Conservation (phyloP, 1,140 invertebrate genomes). For the Temnothorax longispinosus region DNA sequence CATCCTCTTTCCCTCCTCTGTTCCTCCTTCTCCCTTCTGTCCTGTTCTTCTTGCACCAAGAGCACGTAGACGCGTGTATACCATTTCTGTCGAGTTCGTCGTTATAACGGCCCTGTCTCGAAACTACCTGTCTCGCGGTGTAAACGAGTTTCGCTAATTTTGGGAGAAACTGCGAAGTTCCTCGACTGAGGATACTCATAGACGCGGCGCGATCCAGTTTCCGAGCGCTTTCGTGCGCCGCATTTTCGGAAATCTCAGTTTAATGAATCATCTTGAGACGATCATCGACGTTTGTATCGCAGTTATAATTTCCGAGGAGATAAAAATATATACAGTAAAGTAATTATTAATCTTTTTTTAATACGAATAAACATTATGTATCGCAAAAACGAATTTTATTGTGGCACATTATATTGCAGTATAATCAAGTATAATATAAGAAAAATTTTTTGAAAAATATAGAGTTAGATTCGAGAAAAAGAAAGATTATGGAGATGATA, state of each 20-base stretch:
- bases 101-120: constrained; percentile 67
- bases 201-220: constrained; percentile 45
- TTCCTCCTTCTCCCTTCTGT: neutral
- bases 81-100: constrained; percentile 28
- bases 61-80: constrained; percentile 25
- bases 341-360: neutral
- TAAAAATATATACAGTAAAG: neutral
- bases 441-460: neutral
- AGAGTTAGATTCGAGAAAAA: neutral
- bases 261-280: constrained; percentile 17
- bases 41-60: neutral
- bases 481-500: neutral
- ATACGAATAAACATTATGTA: neutral
- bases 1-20: neutral
- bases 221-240: constrained; percentile 18
- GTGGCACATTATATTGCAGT: neutral
- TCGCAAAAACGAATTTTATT: neutral
- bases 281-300: constrained; percentile 1
- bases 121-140: constrained; percentile 71
- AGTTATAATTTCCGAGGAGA: neutral
- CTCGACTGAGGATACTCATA: constrained; percentile 58
- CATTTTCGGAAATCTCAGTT: constrained; percentile 43
- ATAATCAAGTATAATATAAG: neutral
- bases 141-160: constrained; percentile 76
- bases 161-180: constrained; percentile 61